These are phyloP conservation scores for Troilus luridus DNA, from an alignment of 2,888 invertebrate genomes.

Conservation along the genomic window DNA sequence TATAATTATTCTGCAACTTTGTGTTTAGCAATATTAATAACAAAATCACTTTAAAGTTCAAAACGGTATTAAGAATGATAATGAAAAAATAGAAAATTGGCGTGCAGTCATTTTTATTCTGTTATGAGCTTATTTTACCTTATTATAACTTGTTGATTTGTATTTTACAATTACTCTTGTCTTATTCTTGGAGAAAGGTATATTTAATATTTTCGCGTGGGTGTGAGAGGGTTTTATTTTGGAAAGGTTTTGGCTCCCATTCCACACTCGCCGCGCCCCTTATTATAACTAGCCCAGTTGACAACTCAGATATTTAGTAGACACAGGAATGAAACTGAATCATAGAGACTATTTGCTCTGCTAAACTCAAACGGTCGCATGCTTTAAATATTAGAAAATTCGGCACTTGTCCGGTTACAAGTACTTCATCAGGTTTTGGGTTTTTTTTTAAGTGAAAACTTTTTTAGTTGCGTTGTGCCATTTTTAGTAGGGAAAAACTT, in stretches of 20 bases:
- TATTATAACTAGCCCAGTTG: neutral
- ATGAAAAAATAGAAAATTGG: no score
- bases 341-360: neutral
- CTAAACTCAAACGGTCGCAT: neutral
- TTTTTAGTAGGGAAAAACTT: no score
- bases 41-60: no score
- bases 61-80: no score
- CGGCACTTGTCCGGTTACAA: neutral
- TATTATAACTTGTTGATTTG: neutral
- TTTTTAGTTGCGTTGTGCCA: no score
- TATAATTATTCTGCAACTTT: no score
- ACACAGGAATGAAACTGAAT: conserved; percentile 18
- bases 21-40: no score
- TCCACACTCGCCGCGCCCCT: neutral
- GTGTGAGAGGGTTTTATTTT: neutral
- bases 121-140: no score
- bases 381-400: neutral
- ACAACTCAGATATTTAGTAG: conserved; percentile 4
- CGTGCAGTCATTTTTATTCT: no score
- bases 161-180: neutral
- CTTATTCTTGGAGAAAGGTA: neutral
- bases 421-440: neutral
- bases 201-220: conserved; percentile 5
- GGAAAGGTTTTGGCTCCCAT: neutral
- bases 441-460: neutral